Evolutionary conservation across 2,888 invertebrate species (phyloP).

Genomic region (Chrysopilus asiliformis): DNA sequence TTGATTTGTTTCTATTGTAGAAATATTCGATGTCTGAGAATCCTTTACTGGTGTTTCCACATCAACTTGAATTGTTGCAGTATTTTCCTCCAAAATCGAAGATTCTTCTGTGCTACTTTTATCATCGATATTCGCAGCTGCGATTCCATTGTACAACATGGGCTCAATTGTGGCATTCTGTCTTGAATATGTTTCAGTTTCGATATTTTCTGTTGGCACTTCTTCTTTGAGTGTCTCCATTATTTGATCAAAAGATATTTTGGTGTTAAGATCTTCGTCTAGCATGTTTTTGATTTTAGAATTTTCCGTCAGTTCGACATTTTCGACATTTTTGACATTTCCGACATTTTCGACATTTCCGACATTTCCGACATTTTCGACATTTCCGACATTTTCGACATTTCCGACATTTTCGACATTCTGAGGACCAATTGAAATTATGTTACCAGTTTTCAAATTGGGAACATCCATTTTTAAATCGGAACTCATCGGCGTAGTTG

Average conservation of each 20-base stretch:
- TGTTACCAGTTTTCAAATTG: too few relatives aligned
- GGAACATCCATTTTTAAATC: background rate
- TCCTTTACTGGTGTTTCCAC: background rate
- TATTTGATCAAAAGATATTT: conserved; percentile 30
- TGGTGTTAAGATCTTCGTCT: conserved; percentile 24
- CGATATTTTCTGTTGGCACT: conserved; percentile 5
- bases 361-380: conserved; percentile 5
- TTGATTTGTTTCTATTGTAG: conserved; percentile 4
- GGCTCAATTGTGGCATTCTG: conserved; percentile 7
- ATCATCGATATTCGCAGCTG: too few relatives aligned
- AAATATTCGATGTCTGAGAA: background rate
- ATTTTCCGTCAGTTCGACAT: conserved; percentile 16
- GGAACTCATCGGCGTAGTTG: conserved; percentile 13
- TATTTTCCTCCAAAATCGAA: background rate
- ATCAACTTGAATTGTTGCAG: background rate
- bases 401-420: background rate
- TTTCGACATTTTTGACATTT: background rate
- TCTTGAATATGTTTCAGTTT: conserved; percentile 1
- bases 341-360: background rate
- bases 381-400: background rate
- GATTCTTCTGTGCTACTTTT: too few relatives aligned
- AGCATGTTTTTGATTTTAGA: too few relatives aligned
- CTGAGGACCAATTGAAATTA: too few relatives aligned
- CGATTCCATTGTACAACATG: conserved; percentile 8
- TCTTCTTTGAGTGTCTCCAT: conserved; percentile 25